phyloP scores from a whole-genome alignment of 2,888 invertebrate species.

The Gastrophysa polygoni region DNA sequence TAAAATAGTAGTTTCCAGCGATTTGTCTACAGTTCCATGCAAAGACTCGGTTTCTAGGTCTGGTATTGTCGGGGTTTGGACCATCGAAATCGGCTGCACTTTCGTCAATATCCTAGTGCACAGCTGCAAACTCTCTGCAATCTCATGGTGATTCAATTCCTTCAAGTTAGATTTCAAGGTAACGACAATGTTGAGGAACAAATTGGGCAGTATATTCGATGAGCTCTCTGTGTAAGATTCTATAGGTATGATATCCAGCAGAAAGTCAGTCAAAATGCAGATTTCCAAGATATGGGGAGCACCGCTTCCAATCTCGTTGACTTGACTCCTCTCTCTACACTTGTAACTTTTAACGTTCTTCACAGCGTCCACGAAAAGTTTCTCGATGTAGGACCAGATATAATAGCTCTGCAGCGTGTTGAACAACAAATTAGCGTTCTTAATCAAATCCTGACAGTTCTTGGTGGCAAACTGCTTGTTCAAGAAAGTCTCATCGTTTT shows the following conservation, averaged over 20 bases:
- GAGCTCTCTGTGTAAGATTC: slow-evolving; percentile 80
- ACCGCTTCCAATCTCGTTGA: slow-evolving; percentile 67
- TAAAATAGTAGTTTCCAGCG: slow-evolving; percentile 28
- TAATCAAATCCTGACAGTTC: slow-evolving; percentile 72
- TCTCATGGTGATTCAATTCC: slow-evolving; percentile 65
- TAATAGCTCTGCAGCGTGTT: slow-evolving; percentile 84
- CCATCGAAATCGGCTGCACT: slow-evolving; percentile 70
- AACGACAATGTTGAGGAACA: slow-evolving; percentile 71
- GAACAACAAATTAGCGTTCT: slow-evolving; percentile 84
- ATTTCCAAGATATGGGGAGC: slow-evolving; percentile 71
- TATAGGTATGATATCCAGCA: slow-evolving; percentile 75
- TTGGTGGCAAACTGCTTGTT: slow-evolving; percentile 55
- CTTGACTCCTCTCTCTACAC: slow-evolving; percentile 48
- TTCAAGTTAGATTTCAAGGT: slow-evolving; percentile 65
- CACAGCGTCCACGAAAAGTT: slow-evolving; percentile 63
- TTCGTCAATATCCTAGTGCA: slow-evolving; percentile 76
- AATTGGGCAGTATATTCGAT: slow-evolving; percentile 77
- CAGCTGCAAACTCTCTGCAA: slow-evolving; percentile 68
- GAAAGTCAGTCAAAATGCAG: slow-evolving; percentile 74
- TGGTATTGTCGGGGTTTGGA: slow-evolving; percentile 36
- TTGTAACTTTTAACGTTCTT: slow-evolving; percentile 47
- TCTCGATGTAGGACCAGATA: slow-evolving; percentile 81
- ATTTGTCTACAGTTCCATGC: slow-evolving; percentile 33
- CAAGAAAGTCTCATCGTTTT: slow-evolving; percentile 47
- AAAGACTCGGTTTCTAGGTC: slow-evolving; percentile 24